Base-by-base conservation (phyloP, 2,113 vertebrate genomes). In the Origma solitaria region DNA sequence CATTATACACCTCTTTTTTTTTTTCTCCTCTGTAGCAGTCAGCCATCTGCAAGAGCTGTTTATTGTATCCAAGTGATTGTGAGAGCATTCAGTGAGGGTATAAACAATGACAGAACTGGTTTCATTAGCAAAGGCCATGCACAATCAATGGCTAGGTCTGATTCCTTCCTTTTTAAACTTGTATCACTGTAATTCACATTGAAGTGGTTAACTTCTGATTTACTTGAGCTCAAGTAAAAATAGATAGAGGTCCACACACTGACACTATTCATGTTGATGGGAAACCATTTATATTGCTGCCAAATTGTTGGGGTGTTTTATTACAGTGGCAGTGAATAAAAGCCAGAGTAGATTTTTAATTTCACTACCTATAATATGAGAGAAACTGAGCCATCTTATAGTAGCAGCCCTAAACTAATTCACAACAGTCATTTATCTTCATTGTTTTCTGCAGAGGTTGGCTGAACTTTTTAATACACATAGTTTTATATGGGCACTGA, bases 321-420 rank as follows among this genome's bases (percentile, higher is more conserved):
- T 93, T 91, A 83, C 72, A 79, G 77, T 73, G 82, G 70, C 78
- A 91, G 90, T 91, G 90, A 95, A 92, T 93, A 88, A 94, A 94
- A 95, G 14, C 33, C 68, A 51, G 70, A 79, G 38, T 85, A 95
- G 93, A 92, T 95, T 5, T 92, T 92, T 83, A 86, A 94, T 92
- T 90, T 86, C 64, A 68, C 60, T 90, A 31, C 61, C 47, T 86
- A 5, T 64, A 86, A 62, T 88, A 68, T 47, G 60, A 86, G 60
- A 90, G 76, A 95, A 95, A 80, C 40, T 7, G 70, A 82, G 58
- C 61, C 2, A 4, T 83, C 79, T 96, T 88, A 31, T 10, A 81
- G 47, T 42, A 83, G 75, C 54, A 92, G 60, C 64, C 27, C 49
- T 87, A 68, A 88, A 90, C 72, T 92, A 92, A 81, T 94, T 81